Evolutionary conservation across 2,113 vertebrate genomes (phyloP), one percentile per base, ranked within the genome.

Genomic region (Pseudolaguvia tuberculata): DNA sequence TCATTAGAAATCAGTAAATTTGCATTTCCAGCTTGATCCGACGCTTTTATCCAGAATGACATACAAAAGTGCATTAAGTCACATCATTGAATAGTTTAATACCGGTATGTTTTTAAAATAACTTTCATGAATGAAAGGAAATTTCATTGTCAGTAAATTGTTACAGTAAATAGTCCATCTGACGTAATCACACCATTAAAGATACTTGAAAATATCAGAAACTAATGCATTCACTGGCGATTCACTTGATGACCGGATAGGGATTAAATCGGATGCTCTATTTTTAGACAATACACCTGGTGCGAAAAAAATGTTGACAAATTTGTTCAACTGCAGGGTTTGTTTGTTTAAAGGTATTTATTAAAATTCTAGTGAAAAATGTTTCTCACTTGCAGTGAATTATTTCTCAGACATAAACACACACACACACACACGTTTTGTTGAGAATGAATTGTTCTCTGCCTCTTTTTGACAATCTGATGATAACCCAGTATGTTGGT

Each of bases 141-240:
- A n/a, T n/a, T n/a, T n/a, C n/a, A n/a, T n/a, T n/a, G n/a, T n/a
- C n/a, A n/a, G n/a, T n/a, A n/a, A n/a, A n/a, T n/a, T n/a, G n/a
- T n/a, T n/a, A n/a, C n/a, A n/a, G n/a, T n/a, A n/a, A n/a, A 48
- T 12, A 23, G 56, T 56, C 48, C 15, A 73, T 50, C 71, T 14
- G 18, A 50, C 55, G 52, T 9, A 5, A 56, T 25, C 17, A 27
- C 14, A 35, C 14, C 42, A 20, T 50, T 20, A 14, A 29, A 52
- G 48, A 25, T 52, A 6, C 45, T n/a, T 2, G 6, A 12, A 7
- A 72, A 61, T 47, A 25, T 11, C 27, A 17, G 21, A 7, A 27
- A 15, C 8, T n/a, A 21, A 47, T 31, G 47, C 27, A n/a, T 14
- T 51, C 25, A 23, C 53, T 67, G 29, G 21, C 55, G 66, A 47